Evolutionary conservation across 2,888 invertebrate genomes (phyloP), one percentile per base, ranked within the genome.

Genomic region (Scaeva pyrastri): DNA sequence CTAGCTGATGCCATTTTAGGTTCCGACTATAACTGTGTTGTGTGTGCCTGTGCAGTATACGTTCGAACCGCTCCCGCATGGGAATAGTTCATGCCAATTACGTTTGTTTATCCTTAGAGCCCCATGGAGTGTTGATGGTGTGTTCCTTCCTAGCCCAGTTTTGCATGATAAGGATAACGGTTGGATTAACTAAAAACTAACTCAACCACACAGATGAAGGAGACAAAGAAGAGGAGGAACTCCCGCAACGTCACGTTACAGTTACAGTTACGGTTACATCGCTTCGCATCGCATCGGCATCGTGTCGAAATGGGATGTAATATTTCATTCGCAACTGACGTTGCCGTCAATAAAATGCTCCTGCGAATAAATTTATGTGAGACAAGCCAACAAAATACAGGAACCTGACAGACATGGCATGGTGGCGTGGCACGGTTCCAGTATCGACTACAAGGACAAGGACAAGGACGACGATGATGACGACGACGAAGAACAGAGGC

Each of bases 21-120:
- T 23, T 52, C 50, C n/a, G 12, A 26, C 23, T 14, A 31, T 31
- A 11, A 12, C 39, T 39, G 11, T 4, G 6, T 31, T 6, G 39
- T 23, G 43, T 48, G 16, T 19, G 16, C 5, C n/a, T 31, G 6
- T 31, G 31, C 1, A n/a, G 21, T 45, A 36, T 36, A 73, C 4
- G 6, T 31, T 31, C 5, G 31, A 31, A 8, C 31, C 41, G 45
- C 52, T 52, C 50, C 36, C 43, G 7, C 52, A 56, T 19, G 26
- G 23, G 8, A 26, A 72, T 60, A 80, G 75, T 79, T 84, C 26
- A 62, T 66, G 75, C 45, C 80, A 85, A 75, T 80, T 80, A 85
- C 45, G 60, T 60, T 76, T 74, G 76, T 80, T 80, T 76, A 55
- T 45, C 60, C 45, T 68, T 62, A 39, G 4, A 39, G 72, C 80